These are phyloP conservation scores for Thymelicus lineola DNA, from an alignment of 2,888 invertebrate genomes.

Conservation along the genomic window DNA sequence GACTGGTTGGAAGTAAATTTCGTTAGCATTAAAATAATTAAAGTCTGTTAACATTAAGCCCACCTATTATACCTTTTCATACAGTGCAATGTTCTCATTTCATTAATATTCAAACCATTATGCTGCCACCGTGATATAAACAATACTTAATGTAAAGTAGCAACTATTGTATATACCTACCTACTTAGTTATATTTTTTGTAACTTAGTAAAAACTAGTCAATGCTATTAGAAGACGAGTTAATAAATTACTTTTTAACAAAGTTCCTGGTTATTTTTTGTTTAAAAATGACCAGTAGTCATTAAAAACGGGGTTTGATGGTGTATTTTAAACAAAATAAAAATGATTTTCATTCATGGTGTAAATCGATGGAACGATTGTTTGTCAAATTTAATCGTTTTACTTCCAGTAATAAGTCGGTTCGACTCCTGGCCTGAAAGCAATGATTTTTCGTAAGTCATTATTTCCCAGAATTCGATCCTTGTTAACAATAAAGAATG, in stretches of 20 bases:
- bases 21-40: too few species aligned
- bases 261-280: conserved; percentile 18
- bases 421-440: too few species aligned
- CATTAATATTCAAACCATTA: too few species aligned
- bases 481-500: too few species aligned
- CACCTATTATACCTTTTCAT: too few species aligned
- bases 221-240: conserved; percentile 23
- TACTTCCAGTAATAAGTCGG: too few species aligned
- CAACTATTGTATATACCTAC: conserved; percentile 4
- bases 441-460: too few species aligned
- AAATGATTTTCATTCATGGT: background rate
- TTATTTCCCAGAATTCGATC: too few species aligned
- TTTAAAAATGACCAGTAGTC: background rate
- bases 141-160: background rate
- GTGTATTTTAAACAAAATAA: background rate
- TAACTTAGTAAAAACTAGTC: conserved; percentile 1
- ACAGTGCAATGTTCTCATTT: too few species aligned
- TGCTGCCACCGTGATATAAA: background rate
- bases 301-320: background rate
- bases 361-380: background rate
- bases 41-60: too few species aligned
- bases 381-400: too few species aligned
- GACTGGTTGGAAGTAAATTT: too few species aligned
- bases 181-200: background rate
- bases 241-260: conserved; percentile 19